Conservation (phyloP, 2,888 invertebrate genomes). For the Frankliniella fusca region DNA sequence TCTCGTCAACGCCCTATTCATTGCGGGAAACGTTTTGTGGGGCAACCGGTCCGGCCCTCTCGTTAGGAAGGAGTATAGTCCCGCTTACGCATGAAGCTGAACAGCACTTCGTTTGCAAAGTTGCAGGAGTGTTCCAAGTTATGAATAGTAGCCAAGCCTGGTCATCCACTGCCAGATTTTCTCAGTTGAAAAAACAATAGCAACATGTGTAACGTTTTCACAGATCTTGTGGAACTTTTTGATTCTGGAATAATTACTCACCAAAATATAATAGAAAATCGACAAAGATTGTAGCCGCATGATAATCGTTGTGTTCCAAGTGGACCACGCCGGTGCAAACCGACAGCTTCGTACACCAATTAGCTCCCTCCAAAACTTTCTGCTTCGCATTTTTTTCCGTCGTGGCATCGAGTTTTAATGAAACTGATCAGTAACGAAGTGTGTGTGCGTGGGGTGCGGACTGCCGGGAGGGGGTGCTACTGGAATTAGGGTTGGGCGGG, state of each 20-base stretch:
- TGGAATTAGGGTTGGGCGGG: neutral
- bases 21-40: neutral
- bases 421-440: neutral
- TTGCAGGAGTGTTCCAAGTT: neutral
- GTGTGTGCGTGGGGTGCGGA: neutral
- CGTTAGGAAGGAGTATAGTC: no score
- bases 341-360: neutral
- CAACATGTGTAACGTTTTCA: no score
- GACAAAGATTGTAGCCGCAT: no score
- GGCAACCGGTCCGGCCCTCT: neutral
- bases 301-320: no score
- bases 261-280: no score
- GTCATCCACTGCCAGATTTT: no score
- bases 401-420: slow-evolving; percentile 3
- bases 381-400: neutral
- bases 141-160: neutral
- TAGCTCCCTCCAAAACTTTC: neutral
- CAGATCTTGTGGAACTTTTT: no score
- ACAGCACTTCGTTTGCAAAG: neutral
- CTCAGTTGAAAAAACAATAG: no score
- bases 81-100: no score
- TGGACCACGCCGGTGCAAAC: neutral
- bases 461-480: neutral
- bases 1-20: neutral
- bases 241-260: no score